Percentiles rank a stretch among this genome's conserved stretches.
Evolutionary conservation across 1,140 invertebrate genomes (phyloP).

Genomic region (Laodelphax striatellus): DNA sequence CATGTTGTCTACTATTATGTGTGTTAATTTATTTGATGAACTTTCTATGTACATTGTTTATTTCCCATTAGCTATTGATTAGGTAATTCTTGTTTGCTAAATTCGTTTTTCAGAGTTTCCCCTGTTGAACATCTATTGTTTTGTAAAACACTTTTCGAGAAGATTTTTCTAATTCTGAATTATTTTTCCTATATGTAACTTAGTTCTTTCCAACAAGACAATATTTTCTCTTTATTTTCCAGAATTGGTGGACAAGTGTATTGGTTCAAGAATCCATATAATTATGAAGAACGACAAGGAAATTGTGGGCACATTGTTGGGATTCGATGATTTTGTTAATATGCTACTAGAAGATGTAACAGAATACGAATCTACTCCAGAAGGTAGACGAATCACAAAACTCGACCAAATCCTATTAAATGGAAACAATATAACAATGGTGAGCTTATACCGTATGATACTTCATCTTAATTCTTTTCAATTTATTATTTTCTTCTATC

Average conservation of each 20-base stretch:
- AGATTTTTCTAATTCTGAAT: no score
- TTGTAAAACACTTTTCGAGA: no score
- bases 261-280: slow-evolving; percentile 96
- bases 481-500: neutral
- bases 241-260: slow-evolving; percentile 99
- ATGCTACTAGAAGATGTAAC: slow-evolving; percentile 90
- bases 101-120: no score
- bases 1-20: no score
- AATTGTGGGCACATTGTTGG: slow-evolving; percentile 93
- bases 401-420: slow-evolving; percentile 96
- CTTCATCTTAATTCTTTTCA: neutral
- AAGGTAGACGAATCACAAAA: slow-evolving; percentile 92
- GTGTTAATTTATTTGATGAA: no score
- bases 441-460: slow-evolving; percentile 28
- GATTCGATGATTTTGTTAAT: slow-evolving; percentile 99
- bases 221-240: slow-evolving; percentile 21
- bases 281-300: slow-evolving; percentile 99
- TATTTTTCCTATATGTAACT: no score
- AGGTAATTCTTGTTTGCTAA: no score
- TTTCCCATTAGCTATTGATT: no score
- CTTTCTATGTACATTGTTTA: no score
- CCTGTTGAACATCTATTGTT: no score
- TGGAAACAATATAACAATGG: slow-evolving; percentile 99
- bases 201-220: no score
- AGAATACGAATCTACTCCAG: slow-evolving; percentile 91